These are phyloP conservation scores for Ceratoteleas bidentatus DNA, from an alignment of 1,140 invertebrate genomes.

Conservation along the genomic window DNA sequence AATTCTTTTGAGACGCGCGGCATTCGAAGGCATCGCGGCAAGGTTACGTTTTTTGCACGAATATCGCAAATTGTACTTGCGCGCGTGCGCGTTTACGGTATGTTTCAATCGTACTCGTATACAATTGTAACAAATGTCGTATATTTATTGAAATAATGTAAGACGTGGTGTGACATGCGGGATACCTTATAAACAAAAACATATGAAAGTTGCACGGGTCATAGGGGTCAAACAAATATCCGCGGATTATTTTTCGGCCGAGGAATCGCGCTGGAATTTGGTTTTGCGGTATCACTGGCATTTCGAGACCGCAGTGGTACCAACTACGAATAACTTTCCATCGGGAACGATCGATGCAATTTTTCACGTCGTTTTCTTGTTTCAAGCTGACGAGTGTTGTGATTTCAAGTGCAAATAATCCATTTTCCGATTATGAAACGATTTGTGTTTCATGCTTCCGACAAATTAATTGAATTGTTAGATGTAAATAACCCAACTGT, in stretches of 20 bases:
- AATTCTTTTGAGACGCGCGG: constrained; percentile 21
- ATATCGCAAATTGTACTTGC: constrained; percentile 26
- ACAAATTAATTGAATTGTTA: constrained; percentile 16
- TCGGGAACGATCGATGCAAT: too few species aligned
- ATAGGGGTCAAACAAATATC: constrained; percentile 4
- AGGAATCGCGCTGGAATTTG: too few species aligned
- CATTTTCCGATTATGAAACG: too few species aligned
- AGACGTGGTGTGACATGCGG: constrained; percentile 16
- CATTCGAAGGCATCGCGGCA: constrained; percentile 10
- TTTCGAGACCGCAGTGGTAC: too few species aligned
- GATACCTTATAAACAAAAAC: constrained; percentile 18
- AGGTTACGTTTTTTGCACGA: constrained; percentile 16
- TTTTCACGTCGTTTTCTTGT: too few species aligned
- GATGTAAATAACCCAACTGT: constrained; percentile 34
- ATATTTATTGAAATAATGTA: constrained; percentile 36
- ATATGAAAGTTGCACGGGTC: constrained; percentile 30
- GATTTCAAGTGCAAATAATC: too few species aligned
- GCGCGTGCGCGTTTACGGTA: constrained; percentile 9
- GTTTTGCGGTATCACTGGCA: too few species aligned
- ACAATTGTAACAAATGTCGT: constrained; percentile 31
- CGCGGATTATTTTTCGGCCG: not conserved
- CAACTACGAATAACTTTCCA: too few species aligned
- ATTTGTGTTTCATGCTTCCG: not conserved
- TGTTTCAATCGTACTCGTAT: constrained; percentile 25
- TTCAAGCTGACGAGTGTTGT: too few species aligned